Evolutionary conservation across 2,888 invertebrate species (phyloP).

Genomic region (Elegia similella): DNA sequence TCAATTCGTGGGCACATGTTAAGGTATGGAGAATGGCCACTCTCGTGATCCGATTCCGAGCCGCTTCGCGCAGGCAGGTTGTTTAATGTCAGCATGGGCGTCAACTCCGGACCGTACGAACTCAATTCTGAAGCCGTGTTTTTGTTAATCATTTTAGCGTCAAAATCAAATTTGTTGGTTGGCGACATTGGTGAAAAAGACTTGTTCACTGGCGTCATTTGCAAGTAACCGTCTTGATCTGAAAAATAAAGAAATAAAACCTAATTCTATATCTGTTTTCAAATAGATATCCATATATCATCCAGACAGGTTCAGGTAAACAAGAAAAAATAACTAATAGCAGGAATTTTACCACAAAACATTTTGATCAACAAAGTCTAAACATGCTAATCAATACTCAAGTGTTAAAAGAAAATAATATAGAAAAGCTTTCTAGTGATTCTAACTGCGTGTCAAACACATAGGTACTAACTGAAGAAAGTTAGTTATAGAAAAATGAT

Average conservation of each 20-base stretch:
- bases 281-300: neutral
- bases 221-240: slow-evolving; percentile 82
- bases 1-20: slow-evolving; percentile 61
- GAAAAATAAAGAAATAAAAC: slow-evolving; percentile 22
- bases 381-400: too few species aligned
- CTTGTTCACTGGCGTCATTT: slow-evolving; percentile 78
- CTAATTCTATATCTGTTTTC: neutral
- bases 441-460: too few species aligned
- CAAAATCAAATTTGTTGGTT: slow-evolving; percentile 77
- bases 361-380: too few species aligned
- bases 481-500: too few species aligned
- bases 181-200: slow-evolving; percentile 60
- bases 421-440: too few species aligned
- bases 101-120: slow-evolving; percentile 62
- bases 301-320: too few species aligned
- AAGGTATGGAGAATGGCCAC: slow-evolving; percentile 52
- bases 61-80: slow-evolving; percentile 61
- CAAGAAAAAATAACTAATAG: too few species aligned
- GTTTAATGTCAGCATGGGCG: slow-evolving; percentile 78
- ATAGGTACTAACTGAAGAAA: too few species aligned
- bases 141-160: slow-evolving; percentile 32
- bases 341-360: too few species aligned
- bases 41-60: slow-evolving; percentile 70
- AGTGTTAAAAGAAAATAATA: too few species aligned
- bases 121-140: neutral